Conservation (phyloP, 2,113 vertebrate species). For the Mirza zaza region DNA sequence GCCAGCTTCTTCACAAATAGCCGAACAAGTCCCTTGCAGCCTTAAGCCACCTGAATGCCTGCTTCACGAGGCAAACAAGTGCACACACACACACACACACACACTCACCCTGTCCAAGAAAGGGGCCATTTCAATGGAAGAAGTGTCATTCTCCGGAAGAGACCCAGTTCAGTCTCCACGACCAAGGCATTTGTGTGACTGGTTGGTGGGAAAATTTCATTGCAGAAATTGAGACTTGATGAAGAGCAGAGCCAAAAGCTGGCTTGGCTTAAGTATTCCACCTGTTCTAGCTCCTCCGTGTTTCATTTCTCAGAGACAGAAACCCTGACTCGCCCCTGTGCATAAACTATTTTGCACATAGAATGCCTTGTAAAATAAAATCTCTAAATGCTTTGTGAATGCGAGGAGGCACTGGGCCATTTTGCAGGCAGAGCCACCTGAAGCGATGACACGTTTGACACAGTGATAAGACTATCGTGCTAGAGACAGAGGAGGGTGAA, state of each 20-base stretch:
- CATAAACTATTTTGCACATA: not conserved
- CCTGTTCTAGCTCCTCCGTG: not conserved
- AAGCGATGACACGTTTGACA: fast-evolving
- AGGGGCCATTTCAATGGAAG: slow-evolving; percentile 62
- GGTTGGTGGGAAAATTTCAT: slow-evolving; percentile 58
- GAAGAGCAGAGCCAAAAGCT: not conserved
- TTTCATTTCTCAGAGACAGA: not conserved
- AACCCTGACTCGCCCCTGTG: not conserved
- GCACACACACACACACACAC: not conserved
- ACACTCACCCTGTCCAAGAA: slow-evolving; percentile 14
- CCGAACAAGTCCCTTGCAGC: slow-evolving; percentile 74
- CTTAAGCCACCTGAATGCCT: slow-evolving; percentile 75
- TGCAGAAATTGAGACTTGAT: slow-evolving; percentile 32
- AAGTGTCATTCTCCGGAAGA: slow-evolving; percentile 68
- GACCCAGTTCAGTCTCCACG: slow-evolving; percentile 56
- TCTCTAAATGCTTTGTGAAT: not conserved
- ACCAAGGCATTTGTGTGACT: not conserved
- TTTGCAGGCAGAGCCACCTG: not conserved
- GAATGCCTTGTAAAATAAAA: not conserved
- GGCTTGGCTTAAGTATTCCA: not conserved
- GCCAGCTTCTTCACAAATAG: slow-evolving; percentile 80
- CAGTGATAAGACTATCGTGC: fast-evolving
- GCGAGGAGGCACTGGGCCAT: not conserved
- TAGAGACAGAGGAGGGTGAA: fast-evolving
- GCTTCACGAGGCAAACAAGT: slow-evolving; percentile 70